Conservation (phyloP, 2,888 invertebrate species). For the Synergus itoensis region DNA sequence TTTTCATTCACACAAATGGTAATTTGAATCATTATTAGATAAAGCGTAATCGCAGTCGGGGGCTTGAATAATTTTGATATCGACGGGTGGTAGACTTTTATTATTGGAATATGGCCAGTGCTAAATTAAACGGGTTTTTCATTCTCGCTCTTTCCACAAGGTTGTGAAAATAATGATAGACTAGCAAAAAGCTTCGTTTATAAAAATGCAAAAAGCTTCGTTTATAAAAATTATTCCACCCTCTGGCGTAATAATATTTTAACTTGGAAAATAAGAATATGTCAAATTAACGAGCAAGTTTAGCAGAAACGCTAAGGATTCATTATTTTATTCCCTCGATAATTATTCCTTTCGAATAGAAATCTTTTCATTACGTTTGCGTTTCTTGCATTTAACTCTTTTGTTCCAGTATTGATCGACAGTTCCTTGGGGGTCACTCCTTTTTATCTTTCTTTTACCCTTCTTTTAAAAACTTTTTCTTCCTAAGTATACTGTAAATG, state of each 20-base stretch:
- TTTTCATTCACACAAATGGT: background rate
- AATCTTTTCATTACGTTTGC: conserved; percentile 35
- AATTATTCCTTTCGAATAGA: conserved; percentile 9
- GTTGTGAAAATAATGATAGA: conserved; percentile 3
- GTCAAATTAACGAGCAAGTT: conserved; percentile 9
- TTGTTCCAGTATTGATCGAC: conserved; percentile 36
- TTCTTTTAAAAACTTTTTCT: background rate
- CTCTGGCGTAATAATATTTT: background rate
- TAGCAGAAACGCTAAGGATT: conserved; percentile 8
- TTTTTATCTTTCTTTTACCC: background rate
- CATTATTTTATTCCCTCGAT: conserved; percentile 33
- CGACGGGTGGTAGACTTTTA: background rate
- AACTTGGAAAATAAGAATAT: conserved; percentile 16
- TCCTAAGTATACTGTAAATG: background rate
- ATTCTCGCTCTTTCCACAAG: background rate
- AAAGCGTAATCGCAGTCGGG: conserved; percentile 4
- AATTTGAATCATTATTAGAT: background rate
- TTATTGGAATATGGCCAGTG: background rate
- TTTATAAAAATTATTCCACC: background rate
- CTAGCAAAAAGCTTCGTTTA: background rate
- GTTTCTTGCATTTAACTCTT: conserved; percentile 26
- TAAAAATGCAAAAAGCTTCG: background rate
- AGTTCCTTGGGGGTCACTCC: background rate
- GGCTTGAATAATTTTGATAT: background rate
- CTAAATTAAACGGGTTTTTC: conserved; percentile 2